phyloP scores from a whole-genome alignment of 2,113 vertebrate species.

The Lophochroa leadbeateri region DNA sequence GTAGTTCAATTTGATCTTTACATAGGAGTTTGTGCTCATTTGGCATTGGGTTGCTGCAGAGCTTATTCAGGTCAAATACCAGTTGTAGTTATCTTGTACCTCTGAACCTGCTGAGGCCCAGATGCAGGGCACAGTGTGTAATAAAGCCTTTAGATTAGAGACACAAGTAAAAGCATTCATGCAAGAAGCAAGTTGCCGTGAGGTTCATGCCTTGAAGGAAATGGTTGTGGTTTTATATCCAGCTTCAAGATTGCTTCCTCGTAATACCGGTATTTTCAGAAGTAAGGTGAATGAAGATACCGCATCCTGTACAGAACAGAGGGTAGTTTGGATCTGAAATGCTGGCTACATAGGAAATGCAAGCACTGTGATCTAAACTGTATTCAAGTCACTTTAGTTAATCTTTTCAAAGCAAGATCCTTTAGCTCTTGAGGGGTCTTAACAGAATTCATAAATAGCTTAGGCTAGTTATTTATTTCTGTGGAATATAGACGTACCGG shows the following conservation, averaged over 20 bases:
- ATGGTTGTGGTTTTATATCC: neutral
- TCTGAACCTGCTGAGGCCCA: conserved; percentile 10
- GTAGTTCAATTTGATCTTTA: neutral
- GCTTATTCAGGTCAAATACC: neutral
- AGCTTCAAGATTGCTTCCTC: neutral
- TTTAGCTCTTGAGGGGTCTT: neutral
- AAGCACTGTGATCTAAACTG: neutral
- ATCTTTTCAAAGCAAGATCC: neutral
- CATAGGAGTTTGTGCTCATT: neutral
- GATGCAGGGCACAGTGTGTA: conserved; percentile 12
- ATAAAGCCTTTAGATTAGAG: neutral
- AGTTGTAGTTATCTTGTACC: neutral
- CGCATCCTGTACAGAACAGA: neutral
- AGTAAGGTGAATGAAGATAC: neutral
- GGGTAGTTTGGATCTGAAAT: neutral
- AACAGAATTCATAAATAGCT: neutral
- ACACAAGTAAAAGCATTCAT: neutral
- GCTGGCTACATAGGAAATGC: neutral
- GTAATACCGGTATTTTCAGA: neutral
- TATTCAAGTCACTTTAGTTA: neutral
- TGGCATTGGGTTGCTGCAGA: neutral
- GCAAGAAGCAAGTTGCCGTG: neutral
- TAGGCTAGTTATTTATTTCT: neutral
- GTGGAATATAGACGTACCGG: neutral
- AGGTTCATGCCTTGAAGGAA: neutral